A percentile compares a stretch with the other conserved stretches of the same genome.
These are phyloP conservation scores for Sminthurinus aureus DNA, from an alignment of 2,888 invertebrate species.

Conservation along the genomic window DNA sequence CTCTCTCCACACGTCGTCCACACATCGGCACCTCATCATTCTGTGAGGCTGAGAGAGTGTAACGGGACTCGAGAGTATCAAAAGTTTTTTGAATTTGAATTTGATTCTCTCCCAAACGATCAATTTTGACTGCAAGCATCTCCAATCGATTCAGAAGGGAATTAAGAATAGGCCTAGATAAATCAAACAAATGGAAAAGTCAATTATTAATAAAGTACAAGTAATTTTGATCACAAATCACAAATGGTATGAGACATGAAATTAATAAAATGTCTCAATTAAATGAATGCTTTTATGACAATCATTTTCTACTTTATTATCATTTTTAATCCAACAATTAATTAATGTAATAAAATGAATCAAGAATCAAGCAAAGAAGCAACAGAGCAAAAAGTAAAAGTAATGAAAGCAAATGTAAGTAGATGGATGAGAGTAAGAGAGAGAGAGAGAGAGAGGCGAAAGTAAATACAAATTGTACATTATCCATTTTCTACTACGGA, in stretches of 20 bases:
- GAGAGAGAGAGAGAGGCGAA: too few relatives aligned
- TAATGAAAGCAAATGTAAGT: too few relatives aligned
- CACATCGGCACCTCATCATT: conserved; percentile 57
- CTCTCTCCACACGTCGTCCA: conserved; percentile 58
- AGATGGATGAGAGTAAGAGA: too few relatives aligned
- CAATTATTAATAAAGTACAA: not conserved
- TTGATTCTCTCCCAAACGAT: conserved; percentile 52
- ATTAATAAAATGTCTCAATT: not conserved
- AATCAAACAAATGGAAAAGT: conserved; percentile 4
- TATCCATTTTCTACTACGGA: too few relatives aligned
- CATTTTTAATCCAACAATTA: too few relatives aligned
- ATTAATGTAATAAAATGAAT: too few relatives aligned
- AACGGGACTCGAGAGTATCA: conserved; percentile 56
- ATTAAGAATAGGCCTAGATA: conserved; percentile 56
- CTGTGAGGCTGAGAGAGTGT: conserved; percentile 50
- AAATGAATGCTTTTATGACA: not conserved
- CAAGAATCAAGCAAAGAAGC: too few relatives aligned
- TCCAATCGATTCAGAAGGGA: conserved; percentile 57
- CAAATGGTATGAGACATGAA: not conserved
- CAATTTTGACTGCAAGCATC: conserved; percentile 53
- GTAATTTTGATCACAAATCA: not conserved
- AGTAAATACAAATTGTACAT: too few relatives aligned
- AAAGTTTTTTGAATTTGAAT: conserved; percentile 58
- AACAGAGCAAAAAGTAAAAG: too few relatives aligned
- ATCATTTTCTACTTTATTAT: not conserved